Percentiles rank a stretch among this genome's conserved stretches.
Conservation (phyloP, 2,113 vertebrate genomes). For the Donacobius atricapilla region DNA sequence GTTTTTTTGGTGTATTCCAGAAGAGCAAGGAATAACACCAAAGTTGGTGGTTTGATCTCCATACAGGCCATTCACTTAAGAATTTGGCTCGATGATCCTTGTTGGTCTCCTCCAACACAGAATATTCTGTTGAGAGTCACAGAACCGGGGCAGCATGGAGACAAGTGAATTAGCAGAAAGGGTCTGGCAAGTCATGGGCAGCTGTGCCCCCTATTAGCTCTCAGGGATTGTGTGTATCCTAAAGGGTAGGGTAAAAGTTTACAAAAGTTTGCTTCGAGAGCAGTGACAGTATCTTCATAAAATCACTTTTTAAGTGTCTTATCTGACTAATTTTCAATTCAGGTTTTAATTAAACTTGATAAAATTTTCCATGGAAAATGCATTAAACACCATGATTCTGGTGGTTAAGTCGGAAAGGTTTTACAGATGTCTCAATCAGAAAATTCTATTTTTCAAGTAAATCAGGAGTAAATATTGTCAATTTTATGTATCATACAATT, state of each 20-base stretch:
- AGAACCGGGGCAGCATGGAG: accelerated
- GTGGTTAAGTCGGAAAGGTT: not conserved
- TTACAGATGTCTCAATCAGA: not conserved
- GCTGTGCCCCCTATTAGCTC: not conserved
- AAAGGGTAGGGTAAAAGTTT: not conserved
- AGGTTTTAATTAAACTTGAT: not conserved
- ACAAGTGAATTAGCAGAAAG: not conserved
- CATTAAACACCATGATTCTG: not conserved
- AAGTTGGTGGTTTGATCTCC: not conserved
- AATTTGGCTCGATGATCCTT: accelerated
- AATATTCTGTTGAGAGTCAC: not conserved
- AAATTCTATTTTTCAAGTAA: not conserved
- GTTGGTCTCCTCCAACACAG: not conserved
- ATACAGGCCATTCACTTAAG: not conserved
- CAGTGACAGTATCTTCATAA: not conserved
- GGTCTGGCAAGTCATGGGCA: not conserved
- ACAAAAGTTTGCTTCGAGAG: not conserved
- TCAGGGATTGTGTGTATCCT: not conserved
- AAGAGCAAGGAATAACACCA: not conserved
- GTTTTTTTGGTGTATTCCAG: not conserved
- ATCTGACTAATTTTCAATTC: not conserved
- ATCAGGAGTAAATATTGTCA: not conserved
- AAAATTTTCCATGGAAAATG: not conserved
- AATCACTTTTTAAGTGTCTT: not conserved
- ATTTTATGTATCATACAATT: not conserved